Evolutionary conservation across 2,113 vertebrate genomes (phyloP), one percentile per base, ranked within the genome.

Genomic region (Rhinopomastus cyanomelas): DNA sequence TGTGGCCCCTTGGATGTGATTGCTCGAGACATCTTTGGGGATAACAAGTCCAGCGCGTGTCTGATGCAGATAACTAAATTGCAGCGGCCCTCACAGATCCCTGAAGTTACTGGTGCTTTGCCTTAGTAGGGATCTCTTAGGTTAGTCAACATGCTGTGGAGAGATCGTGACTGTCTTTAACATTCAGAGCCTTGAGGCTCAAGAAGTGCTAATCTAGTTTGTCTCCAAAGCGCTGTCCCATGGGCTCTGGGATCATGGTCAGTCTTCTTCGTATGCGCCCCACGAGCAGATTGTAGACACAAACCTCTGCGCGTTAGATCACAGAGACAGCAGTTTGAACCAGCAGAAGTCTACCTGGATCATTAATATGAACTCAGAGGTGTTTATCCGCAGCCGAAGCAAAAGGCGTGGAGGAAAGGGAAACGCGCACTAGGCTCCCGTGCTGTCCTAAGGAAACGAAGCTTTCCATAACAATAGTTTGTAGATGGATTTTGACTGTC

Each of bases 151-250:
- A 52, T 72, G 86, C 85, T 2, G 0, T 91, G 80, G 88, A 86
- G 81, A 53, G 39, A 76, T 56, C 75, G 37, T 4, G 1, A 55
- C 73, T 14, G 9, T 68, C 44, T 16, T 91, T 80, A 62, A 61
- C 36, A 5, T 71, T 66, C 60, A 71, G 18, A 60, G 55, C 57
- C 92, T 30, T 9, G 36, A 88, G 20, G 27, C 61, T 91, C 27
- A 30, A 78, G n/a, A n/a, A 92, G 62, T 30, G 53, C 80, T 88
- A 75, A 90, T 80, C 74, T 69, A 60, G 3, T 90, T 91, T 83
- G n/a, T n/a, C n/a, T n/a, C n/a, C n/a, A n/a, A n/a, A n/a, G n/a
- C n/a, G n/a, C n/a, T n/a, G n/a, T n/a, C n/a, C n/a, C n/a, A n/a
- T n/a, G n/a, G n/a, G n/a, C n/a, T n/a, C n/a, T n/a, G n/a, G n/a